Evolutionary conservation across 2,888 invertebrate species (phyloP).

Genomic region (Drosophila tripunctata): DNA sequence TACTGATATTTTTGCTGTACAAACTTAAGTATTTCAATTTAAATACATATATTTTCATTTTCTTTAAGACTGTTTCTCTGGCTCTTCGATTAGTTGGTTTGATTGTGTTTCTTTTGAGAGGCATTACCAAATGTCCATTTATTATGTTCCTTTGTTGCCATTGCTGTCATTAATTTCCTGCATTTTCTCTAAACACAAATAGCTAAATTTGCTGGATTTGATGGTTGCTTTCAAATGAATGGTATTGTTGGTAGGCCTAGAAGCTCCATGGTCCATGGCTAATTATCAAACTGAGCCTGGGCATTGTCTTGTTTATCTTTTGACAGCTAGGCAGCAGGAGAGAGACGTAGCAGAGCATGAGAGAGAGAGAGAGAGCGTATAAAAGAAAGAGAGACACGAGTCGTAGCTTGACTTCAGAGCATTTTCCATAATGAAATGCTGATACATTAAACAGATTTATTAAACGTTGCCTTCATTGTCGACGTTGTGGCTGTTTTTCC

Average conservation of each 20-base stretch:
- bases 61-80: neutral
- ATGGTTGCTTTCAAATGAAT: neutral
- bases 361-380: neutral
- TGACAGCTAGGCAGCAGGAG: slow-evolving; percentile 40
- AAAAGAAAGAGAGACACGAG: neutral
- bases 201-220: neutral
- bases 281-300: slow-evolving; percentile 55
- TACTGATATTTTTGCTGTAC: too few relatives aligned
- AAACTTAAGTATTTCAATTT: too few relatives aligned
- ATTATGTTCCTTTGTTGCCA: slow-evolving; percentile 15
- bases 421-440: slow-evolving; percentile 61
- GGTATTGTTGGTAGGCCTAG: neutral
- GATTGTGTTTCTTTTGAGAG: neutral
- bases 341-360: neutral
- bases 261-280: slow-evolving; percentile 16
- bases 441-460: slow-evolving; percentile 78
- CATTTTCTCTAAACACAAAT: slow-evolving; percentile 1
- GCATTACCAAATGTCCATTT: slow-evolving; percentile 8
- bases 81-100: neutral
- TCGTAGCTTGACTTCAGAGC: slow-evolving; percentile 16
- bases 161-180: slow-evolving; percentile 25
- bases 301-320: slow-evolving; percentile 46
- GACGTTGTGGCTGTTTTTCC: neutral
- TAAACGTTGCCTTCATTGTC: slow-evolving; percentile 49
- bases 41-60: neutral